Percentiles rank a stretch among this genome's conserved stretches.
Evolutionary conservation across 2,888 invertebrate genomes (phyloP).

Genomic region (Tholera decimalis): DNA sequence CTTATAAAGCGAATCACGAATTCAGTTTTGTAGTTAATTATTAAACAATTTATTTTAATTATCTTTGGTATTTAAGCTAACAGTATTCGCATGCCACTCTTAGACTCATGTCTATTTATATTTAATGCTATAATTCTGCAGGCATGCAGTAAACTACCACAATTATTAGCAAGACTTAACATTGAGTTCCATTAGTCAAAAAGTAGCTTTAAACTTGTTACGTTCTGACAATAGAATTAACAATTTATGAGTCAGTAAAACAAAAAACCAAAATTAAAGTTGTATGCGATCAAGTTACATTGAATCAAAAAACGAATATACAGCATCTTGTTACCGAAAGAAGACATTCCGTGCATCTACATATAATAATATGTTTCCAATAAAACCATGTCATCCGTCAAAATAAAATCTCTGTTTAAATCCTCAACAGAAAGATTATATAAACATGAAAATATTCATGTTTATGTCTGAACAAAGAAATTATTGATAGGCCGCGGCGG

Average conservation of each 20-base stretch:
- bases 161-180: slow-evolving; percentile 28
- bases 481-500: slow-evolving; percentile 48
- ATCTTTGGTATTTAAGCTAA: slow-evolving; percentile 43
- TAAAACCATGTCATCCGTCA: slow-evolving; percentile 38
- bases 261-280: slow-evolving; percentile 7
- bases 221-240: slow-evolving; percentile 19
- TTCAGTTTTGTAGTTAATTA: neutral
- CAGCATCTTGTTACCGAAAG: neutral
- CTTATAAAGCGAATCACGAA: slow-evolving; percentile 1
- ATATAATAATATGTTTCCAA: slow-evolving; percentile 7
- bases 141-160: slow-evolving; percentile 35
- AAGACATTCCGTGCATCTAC: neutral
- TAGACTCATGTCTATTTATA: slow-evolving; percentile 42
- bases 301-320: slow-evolving; percentile 16
- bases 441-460: slow-evolving; percentile 52
- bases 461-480: slow-evolving; percentile 54
- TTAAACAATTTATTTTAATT: slow-evolving; percentile 24
- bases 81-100: slow-evolving; percentile 30
- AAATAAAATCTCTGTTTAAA: slow-evolving; percentile 41
- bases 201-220: slow-evolving; percentile 4
- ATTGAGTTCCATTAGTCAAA: slow-evolving; percentile 22
- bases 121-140: slow-evolving; percentile 39
- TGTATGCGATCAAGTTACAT: neutral
- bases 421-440: slow-evolving; percentile 33
- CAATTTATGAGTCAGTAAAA: slow-evolving; percentile 16